These are phyloP conservation scores for Tolmerus cingulatus DNA, from an alignment of 2,888 invertebrate species.

Conservation along the genomic window DNA sequence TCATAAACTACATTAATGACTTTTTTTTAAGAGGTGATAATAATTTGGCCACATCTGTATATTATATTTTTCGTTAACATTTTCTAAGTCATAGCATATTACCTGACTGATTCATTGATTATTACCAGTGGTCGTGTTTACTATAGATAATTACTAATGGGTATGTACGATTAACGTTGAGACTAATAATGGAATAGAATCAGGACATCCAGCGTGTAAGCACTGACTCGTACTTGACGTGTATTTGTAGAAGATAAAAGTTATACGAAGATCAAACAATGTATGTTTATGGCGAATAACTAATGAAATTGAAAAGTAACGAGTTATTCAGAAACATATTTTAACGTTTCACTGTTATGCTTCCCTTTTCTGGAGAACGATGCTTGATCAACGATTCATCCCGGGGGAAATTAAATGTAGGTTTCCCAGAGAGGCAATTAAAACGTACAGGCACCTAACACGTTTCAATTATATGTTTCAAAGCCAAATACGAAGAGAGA, in stretches of 20 bases:
- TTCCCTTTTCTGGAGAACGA: neutral
- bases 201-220: too few relatives aligned
- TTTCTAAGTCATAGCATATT: too few relatives aligned
- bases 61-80: too few relatives aligned
- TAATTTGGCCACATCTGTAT: too few relatives aligned
- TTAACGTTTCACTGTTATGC: neutral
- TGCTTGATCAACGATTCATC: neutral
- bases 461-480: neutral
- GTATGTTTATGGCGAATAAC: neutral
- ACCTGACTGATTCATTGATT: too few relatives aligned
- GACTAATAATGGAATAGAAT: too few relatives aligned
- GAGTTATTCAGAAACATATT: neutral
- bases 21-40: too few relatives aligned
- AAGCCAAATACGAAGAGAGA: neutral
- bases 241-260: neutral
- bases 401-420: neutral
- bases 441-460: neutral
- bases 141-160: too few relatives aligned
- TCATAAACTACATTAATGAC: too few relatives aligned
- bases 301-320: neutral
- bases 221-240: neutral
- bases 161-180: too few relatives aligned
- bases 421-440: neutral
- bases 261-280: neutral
- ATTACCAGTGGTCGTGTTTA: too few relatives aligned